Evolutionary conservation across 2,888 invertebrate species (phyloP).

Genomic region (Pyrgus malvae): DNA sequence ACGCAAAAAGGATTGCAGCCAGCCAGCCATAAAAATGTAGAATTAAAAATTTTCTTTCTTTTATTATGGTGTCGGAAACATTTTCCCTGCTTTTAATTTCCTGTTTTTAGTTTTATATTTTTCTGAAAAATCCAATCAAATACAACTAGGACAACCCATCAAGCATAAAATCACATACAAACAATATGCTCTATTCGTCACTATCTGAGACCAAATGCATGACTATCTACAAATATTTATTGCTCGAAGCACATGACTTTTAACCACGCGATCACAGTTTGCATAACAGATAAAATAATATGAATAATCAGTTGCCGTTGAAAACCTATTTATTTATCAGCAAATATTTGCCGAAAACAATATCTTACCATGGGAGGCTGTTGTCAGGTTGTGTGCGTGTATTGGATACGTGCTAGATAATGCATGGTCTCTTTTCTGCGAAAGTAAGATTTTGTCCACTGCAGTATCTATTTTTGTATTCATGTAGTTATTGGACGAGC

Average conservation of each 20-base stretch:
- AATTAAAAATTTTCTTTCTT: too few species aligned
- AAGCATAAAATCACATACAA: constrained; percentile 6
- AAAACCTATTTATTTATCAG: constrained; percentile 31
- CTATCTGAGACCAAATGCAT: constrained; percentile 41
- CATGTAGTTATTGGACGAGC: too few species aligned
- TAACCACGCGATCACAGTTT: constrained; percentile 37
- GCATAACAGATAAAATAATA: constrained; percentile 41
- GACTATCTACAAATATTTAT: constrained; percentile 56
- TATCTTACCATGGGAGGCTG: not conserved
- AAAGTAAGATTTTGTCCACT: too few species aligned
- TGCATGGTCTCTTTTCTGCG: not conserved
- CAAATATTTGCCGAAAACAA: constrained; percentile 30
- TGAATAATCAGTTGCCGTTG: constrained; percentile 26
- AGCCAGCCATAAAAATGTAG: too few species aligned
- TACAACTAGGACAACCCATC: not conserved
- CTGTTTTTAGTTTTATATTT: too few species aligned
- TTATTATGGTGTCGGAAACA: too few species aligned
- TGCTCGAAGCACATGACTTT: constrained; percentile 54
- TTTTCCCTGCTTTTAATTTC: too few species aligned
- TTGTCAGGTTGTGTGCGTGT: not conserved
- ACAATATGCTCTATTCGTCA: constrained; percentile 11
- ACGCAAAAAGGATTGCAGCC: too few species aligned
- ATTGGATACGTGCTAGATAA: not conserved
- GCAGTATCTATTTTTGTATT: too few species aligned
- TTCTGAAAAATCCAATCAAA: too few species aligned